Percentiles rank a stretch among this genome's conserved stretches.
Evolutionary conservation across 2,113 vertebrate species (phyloP).

Genomic region (Notothenia coriiceps): DNA sequence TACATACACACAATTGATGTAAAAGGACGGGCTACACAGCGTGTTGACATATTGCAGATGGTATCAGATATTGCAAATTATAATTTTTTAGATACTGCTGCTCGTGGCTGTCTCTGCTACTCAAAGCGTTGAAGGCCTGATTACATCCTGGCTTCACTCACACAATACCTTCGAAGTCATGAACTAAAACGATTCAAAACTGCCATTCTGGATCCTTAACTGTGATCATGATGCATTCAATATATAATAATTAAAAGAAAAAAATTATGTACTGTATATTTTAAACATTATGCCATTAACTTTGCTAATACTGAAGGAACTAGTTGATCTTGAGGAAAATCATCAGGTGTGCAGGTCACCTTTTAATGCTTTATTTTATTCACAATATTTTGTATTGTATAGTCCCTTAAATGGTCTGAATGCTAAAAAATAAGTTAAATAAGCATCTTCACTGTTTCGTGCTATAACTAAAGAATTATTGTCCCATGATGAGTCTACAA

Average conservation of each 20-base stretch:
- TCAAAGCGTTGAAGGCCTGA: background rate
- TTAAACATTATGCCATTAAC: background rate
- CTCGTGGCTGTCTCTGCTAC: background rate
- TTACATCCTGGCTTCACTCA: background rate
- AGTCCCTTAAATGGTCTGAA: background rate
- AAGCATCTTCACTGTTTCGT: background rate
- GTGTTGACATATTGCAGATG: background rate
- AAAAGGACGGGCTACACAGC: slow-evolving; percentile 5
- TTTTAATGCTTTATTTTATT: background rate
- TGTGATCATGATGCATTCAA: background rate
- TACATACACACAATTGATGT: slow-evolving; percentile 14
- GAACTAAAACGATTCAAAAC: background rate
- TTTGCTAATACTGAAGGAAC: background rate
- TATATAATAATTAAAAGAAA: background rate
- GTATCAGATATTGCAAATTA: background rate
- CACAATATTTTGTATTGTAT: background rate
- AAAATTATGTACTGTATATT: background rate
- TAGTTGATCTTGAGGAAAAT: background rate
- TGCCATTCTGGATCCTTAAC: background rate
- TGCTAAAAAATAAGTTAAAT: background rate
- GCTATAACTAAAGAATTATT: background rate
- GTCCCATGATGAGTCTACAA: background rate
- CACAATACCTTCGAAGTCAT: background rate
- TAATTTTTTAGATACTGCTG: background rate
- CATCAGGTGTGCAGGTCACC: background rate